phyloP scores from a whole-genome alignment of 2,888 invertebrate species.

The Protophormia terraenovae region DNA sequence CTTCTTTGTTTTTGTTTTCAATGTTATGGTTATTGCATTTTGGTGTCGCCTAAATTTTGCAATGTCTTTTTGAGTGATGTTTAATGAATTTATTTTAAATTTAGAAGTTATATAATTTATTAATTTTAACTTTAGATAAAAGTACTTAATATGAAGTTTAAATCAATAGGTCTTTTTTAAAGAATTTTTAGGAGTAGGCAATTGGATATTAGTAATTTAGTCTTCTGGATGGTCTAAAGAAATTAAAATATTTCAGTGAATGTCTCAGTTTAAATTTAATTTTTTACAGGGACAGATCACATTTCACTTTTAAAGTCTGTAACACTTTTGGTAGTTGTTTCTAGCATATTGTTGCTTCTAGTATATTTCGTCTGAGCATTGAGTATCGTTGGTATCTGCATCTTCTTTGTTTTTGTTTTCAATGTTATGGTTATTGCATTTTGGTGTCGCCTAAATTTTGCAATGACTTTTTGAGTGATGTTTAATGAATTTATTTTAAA shows the following conservation, averaged over 20 bases:
- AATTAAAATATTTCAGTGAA: too few relatives aligned
- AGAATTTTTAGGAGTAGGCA: too few relatives aligned
- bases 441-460: constrained; percentile 30
- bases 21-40: constrained; percentile 57
- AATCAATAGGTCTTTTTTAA: too few relatives aligned
- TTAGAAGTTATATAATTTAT: not conserved
- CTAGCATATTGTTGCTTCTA: not conserved
- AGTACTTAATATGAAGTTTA: too few relatives aligned
- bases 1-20: constrained; percentile 35
- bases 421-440: constrained; percentile 58
- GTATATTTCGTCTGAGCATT: not conserved
- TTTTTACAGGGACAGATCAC: constrained; percentile 39
- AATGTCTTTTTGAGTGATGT: not conserved
- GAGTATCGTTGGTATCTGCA: not conserved
- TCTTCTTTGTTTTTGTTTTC: constrained; percentile 30
- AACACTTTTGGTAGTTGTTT: not conserved
- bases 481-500: not conserved
- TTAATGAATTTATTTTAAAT: not conserved
- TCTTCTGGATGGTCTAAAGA: too few relatives aligned
- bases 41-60: constrained; percentile 24
- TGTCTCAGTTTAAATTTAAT: too few relatives aligned
- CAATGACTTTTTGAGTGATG: not conserved
- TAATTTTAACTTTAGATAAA: too few relatives aligned
- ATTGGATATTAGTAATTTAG: too few relatives aligned
- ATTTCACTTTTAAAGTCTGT: constrained; percentile 28